phyloP scores from a whole-genome alignment of 2,113 vertebrate genomes.

The Tetraodon nigroviridis region DNA sequence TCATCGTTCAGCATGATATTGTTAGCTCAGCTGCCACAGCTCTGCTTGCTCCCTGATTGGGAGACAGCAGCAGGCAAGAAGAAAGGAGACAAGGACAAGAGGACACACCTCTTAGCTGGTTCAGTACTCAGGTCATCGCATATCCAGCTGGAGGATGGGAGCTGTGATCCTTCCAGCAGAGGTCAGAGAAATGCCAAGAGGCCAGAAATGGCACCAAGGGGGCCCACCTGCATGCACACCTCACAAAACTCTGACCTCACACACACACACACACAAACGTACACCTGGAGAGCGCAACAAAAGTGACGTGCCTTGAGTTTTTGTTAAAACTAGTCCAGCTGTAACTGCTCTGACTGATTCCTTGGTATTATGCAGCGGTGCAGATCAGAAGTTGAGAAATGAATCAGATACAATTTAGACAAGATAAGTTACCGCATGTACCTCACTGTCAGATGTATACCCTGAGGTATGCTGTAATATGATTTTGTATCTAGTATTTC shows the following conservation, averaged over 20 bases:
- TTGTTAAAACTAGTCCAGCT: conserved; percentile 43
- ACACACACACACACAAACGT: conserved; percentile 37
- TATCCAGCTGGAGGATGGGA: conserved; percentile 65
- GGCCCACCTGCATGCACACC: conserved; percentile 52
- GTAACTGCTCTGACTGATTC: conserved; percentile 60
- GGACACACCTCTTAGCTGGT: conserved; percentile 40
- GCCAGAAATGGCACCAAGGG: conserved; percentile 41
- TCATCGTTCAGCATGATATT: neutral
- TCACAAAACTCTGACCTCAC: conserved; percentile 7
- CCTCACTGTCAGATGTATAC: conserved; percentile 44
- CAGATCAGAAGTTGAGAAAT: conserved; percentile 32
- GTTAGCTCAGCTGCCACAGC: neutral
- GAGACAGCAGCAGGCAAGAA: conserved; percentile 14
- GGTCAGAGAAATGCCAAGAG: conserved; percentile 52
- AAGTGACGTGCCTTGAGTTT: conserved; percentile 36
- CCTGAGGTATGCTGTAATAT: conserved; percentile 19
- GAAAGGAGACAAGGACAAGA: conserved; percentile 49
- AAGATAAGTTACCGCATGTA: conserved; percentile 17
- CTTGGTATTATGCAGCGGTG: conserved; percentile 52
- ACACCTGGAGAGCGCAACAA: conserved; percentile 54
- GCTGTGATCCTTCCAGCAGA: conserved; percentile 41
- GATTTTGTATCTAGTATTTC: conserved; percentile 20
- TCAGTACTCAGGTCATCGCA: conserved; percentile 48
- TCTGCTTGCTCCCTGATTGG: conserved; percentile 13
- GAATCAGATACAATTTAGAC: conserved; percentile 25